phyloP scores from a whole-genome alignment of 2,797 vertebrate species.

The Chaetophractus vellerosus region DNA sequence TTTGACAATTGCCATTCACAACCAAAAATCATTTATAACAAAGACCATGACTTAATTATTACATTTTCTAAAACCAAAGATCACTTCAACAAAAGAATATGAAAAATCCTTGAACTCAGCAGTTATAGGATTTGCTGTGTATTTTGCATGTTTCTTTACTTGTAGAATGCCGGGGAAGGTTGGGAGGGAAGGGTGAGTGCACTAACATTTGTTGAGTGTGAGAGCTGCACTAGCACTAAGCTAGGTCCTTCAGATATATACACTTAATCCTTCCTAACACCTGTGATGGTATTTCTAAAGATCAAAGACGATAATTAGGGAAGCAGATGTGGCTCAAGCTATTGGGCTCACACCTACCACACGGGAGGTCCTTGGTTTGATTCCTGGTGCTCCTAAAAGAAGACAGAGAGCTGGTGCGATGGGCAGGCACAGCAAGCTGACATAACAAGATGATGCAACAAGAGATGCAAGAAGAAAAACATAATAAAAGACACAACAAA shows the following conservation, averaged over 20 bases:
- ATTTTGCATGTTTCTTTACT: not conserved
- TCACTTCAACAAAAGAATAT: not conserved
- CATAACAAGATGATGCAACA: too few species aligned
- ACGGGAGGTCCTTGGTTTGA: too few species aligned
- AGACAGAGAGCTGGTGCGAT: too few species aligned
- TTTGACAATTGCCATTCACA: conserved; percentile 31
- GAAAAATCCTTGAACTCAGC: not conserved
- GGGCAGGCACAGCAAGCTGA: too few species aligned
- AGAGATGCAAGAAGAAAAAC: too few species aligned
- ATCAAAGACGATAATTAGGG: not conserved
- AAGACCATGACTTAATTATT: conserved; percentile 47
- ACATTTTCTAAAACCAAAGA: conserved; percentile 55
- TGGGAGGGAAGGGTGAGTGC: not conserved
- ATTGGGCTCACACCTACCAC: too few species aligned
- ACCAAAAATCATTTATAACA: conserved; percentile 46
- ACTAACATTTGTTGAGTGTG: not conserved
- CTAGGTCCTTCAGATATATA: not conserved
- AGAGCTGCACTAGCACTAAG: not conserved
- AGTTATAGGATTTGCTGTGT: not conserved
- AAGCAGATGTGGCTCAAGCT: too few species aligned
- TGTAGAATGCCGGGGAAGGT: not conserved
- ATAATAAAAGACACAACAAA: too few species aligned
- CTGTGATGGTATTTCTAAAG: not conserved
- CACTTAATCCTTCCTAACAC: not conserved
- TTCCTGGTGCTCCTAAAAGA: too few species aligned